phyloP scores from a whole-genome alignment of 2,797 vertebrate genomes.

The Chaenodraco wilsoni region DNA sequence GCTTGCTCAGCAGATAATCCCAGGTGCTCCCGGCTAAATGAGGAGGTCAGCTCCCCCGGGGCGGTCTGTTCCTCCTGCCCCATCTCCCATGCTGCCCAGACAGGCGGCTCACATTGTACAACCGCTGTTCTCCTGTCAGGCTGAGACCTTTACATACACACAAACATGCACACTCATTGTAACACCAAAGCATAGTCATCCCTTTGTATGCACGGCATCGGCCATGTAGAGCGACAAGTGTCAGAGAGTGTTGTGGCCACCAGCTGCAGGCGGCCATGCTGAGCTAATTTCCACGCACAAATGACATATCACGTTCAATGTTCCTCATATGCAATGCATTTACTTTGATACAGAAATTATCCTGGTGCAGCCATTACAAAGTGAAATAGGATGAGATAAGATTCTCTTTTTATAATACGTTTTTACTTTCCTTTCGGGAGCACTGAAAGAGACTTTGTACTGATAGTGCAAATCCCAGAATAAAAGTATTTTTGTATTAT shows the following conservation, averaged over 20 bases:
- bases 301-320: conserved; percentile 37
- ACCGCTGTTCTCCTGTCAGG: conserved; percentile 75
- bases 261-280: conserved; percentile 56
- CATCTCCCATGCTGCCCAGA: conserved; percentile 58
- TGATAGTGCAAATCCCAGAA: conserved; percentile 29
- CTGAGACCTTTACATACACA: conserved; percentile 66
- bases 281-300: conserved; percentile 46
- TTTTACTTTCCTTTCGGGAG: conserved; percentile 38
- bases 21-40: conserved; percentile 74
- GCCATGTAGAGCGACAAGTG: conserved; percentile 65
- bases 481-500: conserved; percentile 13
- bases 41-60: conserved; percentile 76
- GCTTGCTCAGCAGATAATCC: conserved; percentile 74
- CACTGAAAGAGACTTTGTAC: conserved; percentile 35
- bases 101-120: conserved; percentile 64
- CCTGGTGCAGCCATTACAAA: conserved; percentile 27
- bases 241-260: conserved; percentile 43
- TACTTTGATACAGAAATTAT: conserved; percentile 38
- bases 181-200: conserved; percentile 52
- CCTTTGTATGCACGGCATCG: conserved; percentile 56
- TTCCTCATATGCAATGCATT: conserved; percentile 51
- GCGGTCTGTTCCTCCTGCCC: conserved; percentile 62
- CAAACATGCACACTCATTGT: background rate
- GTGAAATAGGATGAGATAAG: conserved; percentile 51
- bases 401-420: conserved; percentile 36